phyloP scores from a whole-genome alignment of 2,113 vertebrate genomes.

The Cygnus atratus region DNA sequence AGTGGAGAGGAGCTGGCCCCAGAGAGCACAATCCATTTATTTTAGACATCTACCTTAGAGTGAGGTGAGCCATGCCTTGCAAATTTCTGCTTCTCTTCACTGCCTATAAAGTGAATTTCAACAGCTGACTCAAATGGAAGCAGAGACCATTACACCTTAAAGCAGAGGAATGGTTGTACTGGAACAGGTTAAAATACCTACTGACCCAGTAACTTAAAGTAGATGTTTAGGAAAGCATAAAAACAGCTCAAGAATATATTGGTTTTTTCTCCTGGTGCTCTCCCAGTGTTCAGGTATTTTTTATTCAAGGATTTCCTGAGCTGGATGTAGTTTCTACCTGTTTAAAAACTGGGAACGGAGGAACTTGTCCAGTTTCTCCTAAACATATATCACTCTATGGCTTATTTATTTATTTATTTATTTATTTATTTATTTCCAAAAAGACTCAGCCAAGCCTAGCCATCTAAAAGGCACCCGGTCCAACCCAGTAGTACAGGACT shows the following conservation, averaged over 20 bases:
- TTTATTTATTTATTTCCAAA: not conserved
- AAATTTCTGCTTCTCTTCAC: not conserved
- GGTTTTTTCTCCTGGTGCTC: not conserved
- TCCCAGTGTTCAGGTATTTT: not conserved
- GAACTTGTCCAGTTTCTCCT: not conserved
- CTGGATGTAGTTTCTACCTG: not conserved
- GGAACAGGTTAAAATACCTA: not conserved
- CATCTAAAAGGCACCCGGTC: not conserved
- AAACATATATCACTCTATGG: not conserved
- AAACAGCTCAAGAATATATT: no score
- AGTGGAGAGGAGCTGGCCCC: not conserved
- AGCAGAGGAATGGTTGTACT: not conserved
- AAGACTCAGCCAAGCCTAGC: not conserved
- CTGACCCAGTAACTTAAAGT: not conserved
- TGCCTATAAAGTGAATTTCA: not conserved
- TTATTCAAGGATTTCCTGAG: not conserved
- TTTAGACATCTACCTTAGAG: not conserved
- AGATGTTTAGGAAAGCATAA: not conserved
- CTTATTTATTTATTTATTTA: not conserved
- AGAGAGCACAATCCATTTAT: not conserved
- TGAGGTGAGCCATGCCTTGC: not conserved
- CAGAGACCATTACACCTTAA: not conserved
- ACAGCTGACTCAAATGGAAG: not conserved
- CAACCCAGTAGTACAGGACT: not conserved
- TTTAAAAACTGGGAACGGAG: not conserved